phyloP scores from a whole-genome alignment of 2,113 vertebrate species.

The Ploceus nigricollis region DNA sequence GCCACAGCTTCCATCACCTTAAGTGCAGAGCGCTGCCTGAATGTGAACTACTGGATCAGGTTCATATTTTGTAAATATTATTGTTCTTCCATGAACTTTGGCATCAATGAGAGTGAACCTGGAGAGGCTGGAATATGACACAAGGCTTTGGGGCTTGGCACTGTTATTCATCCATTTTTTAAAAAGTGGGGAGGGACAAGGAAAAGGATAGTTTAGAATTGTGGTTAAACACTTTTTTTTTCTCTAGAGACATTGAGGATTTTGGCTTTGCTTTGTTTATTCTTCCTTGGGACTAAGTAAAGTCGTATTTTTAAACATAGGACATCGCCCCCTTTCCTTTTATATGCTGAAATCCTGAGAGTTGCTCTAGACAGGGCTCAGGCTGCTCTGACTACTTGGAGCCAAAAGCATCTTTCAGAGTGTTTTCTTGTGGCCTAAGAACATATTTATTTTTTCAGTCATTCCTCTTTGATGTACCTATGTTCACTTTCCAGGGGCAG shows the following conservation, averaged over 20 bases:
- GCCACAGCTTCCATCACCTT: not conserved
- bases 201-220: conserved; percentile 60
- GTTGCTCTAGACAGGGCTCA: not conserved
- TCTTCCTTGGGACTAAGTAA: conserved; percentile 51
- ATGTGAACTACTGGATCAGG: conserved; percentile 14
- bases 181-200: not conserved
- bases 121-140: conserved; percentile 3
- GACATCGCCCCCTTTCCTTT: conserved; percentile 21
- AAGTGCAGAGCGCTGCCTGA: not conserved
- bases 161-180: conserved; percentile 10
- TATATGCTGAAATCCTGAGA: not conserved
- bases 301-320: conserved; percentile 60
- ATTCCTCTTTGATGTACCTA: not conserved
- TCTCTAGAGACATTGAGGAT: conserved; percentile 25
- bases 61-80: conserved; percentile 47
- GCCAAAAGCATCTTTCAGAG: not conserved
- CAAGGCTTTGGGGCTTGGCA: not conserved
- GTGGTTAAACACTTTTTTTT: conserved; percentile 60
- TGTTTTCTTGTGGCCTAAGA: not conserved
- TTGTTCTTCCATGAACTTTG: conserved; percentile 38
- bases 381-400: not conserved
- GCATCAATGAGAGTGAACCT: not conserved
- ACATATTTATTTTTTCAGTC: not conserved
- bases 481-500: not conserved
- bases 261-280: conserved; percentile 69